Evolutionary conservation across 1,140 invertebrate genomes (phyloP).

Genomic region (Bathynomus jamesi): DNA sequence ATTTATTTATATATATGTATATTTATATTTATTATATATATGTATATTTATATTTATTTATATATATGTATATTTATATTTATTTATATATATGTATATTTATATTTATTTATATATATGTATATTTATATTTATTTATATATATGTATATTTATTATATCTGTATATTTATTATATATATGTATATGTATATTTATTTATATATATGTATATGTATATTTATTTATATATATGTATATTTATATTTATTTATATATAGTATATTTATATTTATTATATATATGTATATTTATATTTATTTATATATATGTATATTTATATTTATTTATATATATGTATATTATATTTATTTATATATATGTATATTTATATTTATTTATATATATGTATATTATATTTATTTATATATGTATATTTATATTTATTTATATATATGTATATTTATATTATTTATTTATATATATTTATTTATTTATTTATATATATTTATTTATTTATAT

Average conservation of each 20-base stretch:
- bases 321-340: neutral
- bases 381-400: constrained; percentile 15
- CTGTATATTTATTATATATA: neutral
- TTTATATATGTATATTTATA: constrained; percentile 37
- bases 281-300: constrained; percentile 6
- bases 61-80: neutral
- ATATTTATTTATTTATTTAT: neutral
- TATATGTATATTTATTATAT: neutral
- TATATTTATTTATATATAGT: neutral
- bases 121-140: neutral
- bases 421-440: neutral
- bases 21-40: neutral
- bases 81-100: constrained; percentile 1
- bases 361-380: constrained; percentile 13
- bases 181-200: neutral
- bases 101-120: constrained; percentile 7
- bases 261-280: neutral
- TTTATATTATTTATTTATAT: neutral
- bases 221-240: neutral
- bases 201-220: neutral
- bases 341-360: constrained; percentile 4
- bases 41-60: constrained; percentile 5
- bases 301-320: constrained; percentile 8
- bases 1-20: neutral
- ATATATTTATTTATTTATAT: too few species aligned